Evolutionary conservation across 1,140 invertebrate genomes (phyloP).

Genomic region (Chrysopa pallens): DNA sequence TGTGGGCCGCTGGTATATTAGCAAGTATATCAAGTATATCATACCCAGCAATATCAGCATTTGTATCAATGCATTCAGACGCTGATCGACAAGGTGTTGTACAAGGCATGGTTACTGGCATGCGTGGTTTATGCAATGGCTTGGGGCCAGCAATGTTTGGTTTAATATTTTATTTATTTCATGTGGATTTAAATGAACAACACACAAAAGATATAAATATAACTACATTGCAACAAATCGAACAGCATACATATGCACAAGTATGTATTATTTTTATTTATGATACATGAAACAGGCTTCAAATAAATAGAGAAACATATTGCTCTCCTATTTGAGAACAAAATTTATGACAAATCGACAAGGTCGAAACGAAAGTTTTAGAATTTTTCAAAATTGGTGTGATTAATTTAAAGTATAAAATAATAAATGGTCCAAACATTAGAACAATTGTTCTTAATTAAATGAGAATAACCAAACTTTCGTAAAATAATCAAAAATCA

Average conservation of each 20-base stretch:
- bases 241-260: slow-evolving; percentile 28
- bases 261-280: slow-evolving; percentile 17
- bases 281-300: too few relatives aligned
- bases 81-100: slow-evolving; percentile 95
- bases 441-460: too few relatives aligned
- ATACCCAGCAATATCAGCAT: slow-evolving; percentile 98
- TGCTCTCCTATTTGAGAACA: too few relatives aligned
- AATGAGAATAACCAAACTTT: too few relatives aligned
- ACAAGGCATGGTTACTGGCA: slow-evolving; percentile 96
- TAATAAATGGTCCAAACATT: too few relatives aligned
- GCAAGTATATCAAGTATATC: slow-evolving; percentile 90
- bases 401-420: too few relatives aligned
- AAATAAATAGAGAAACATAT: too few relatives aligned
- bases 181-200: slow-evolving; percentile 86
- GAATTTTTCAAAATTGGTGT: too few relatives aligned
- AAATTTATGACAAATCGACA: too few relatives aligned
- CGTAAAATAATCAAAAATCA: too few relatives aligned
- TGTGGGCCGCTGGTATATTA: slow-evolving; percentile 94
- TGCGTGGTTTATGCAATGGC: slow-evolving; percentile 84
- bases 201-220: slow-evolving; percentile 17
- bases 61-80: slow-evolving; percentile 92
- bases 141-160: slow-evolving; percentile 93
- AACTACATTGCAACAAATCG: slow-evolving; percentile 17
- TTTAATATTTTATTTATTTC: slow-evolving; percentile 95
- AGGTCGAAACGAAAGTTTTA: too few relatives aligned